These are phyloP conservation scores for Drosophila histrio DNA, from an alignment of 2,888 invertebrate species.

Conservation along the genomic window DNA sequence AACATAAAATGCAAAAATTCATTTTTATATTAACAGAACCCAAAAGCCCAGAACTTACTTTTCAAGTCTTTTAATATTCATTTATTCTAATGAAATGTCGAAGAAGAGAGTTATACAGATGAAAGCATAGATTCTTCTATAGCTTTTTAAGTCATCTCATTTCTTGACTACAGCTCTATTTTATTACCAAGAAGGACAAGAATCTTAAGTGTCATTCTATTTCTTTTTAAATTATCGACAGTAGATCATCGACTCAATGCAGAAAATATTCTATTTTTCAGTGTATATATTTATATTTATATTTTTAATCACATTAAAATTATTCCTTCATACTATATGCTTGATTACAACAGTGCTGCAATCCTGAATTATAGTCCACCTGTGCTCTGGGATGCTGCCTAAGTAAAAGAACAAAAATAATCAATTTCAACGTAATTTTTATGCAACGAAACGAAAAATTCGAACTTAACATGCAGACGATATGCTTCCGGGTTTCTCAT, in stretches of 20 bases:
- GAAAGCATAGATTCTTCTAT: too few species aligned
- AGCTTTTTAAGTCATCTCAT: too few species aligned
- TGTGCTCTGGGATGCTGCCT: conserved; percentile 19
- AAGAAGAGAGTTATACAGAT: background rate
- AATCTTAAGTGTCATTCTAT: too few species aligned
- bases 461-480: conserved; percentile 69
- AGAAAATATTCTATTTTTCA: too few species aligned
- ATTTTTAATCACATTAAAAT: too few species aligned
- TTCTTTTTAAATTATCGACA: too few species aligned
- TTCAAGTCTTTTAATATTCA: conserved; percentile 26
- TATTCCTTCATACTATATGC: background rate
- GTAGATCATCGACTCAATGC: too few species aligned
- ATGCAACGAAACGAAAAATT: conserved; percentile 71
- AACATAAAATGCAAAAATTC: conserved; percentile 19
- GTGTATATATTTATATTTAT: too few species aligned
- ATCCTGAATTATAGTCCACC: conserved; percentile 29
- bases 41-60: background rate
- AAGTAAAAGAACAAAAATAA: conserved; percentile 19
- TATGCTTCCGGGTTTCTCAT: conserved; percentile 62
- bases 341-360: background rate
- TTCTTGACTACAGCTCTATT: too few species aligned
- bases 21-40: conserved; percentile 9
- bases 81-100: conserved; percentile 11
- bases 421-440: conserved; percentile 64
- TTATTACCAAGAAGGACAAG: too few species aligned